Evolutionary conservation across 2,113 vertebrate genomes (phyloP), one percentile per base, ranked within the genome.

Genomic region (Caloenas nicobarica): DNA sequence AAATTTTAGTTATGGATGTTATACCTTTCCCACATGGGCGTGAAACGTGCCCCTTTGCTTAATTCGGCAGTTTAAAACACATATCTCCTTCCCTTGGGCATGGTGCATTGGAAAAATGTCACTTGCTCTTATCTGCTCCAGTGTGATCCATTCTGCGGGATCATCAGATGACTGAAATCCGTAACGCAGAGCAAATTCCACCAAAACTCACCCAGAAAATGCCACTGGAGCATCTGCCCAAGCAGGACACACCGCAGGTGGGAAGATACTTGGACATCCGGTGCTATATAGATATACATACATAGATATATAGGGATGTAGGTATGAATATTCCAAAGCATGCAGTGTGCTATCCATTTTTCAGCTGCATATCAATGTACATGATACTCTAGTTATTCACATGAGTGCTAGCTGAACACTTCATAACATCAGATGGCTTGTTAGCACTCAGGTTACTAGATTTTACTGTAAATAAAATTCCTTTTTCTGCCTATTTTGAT

Each of bases 1-100:
- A 91, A 86, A 58, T 91, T 48, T 91, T 46, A 26, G n/a, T 91
- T 95, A 93, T 21, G 58, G 57, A 66, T 70, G 48, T 36, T 53
- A 10, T 7, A 51, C 1, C 3, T 31, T 50, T 48, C 48, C 57
- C 23, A 10, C 33, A 1, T 3, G 16, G 34, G 40, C 70, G 56
- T 16, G 65, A 58, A 77, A 57, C 3, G 1, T 31, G 50, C 14
- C 50, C 33, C 9, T 8, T 13, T 34, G 64, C 50, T 64, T 14
- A 29, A 46, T 53, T 53, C 44, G 9, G 29, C 51, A 38, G 33
- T 22, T 23, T 58, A 22, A 58, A 58, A 23, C 21, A 46, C 1
- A 0, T 10, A 3, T 15, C 25, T 29, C n/a, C 24, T 66, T 53
- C 46, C 28, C 25, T n/a, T 19, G 21, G 58, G 53, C 36, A 4